These are phyloP conservation scores for Aspidiotus destructor DNA, from an alignment of 2,888 invertebrate genomes.

Conservation along the genomic window DNA sequence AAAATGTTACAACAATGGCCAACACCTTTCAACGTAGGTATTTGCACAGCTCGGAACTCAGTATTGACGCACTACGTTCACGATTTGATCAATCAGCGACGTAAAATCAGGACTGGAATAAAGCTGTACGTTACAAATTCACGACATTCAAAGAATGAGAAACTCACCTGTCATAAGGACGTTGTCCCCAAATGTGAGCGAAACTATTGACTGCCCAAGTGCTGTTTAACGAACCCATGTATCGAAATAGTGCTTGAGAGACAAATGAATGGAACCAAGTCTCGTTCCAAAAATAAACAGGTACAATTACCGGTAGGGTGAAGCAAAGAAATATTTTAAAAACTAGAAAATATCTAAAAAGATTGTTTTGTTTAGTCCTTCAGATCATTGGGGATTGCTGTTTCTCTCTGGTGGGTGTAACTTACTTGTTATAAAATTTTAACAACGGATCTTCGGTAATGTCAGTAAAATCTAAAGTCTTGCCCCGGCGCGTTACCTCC, in stretches of 20 bases:
- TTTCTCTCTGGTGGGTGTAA: too few relatives aligned
- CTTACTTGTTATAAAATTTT: constrained; percentile 65
- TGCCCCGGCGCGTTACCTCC: constrained; percentile 66
- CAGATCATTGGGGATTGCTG: too few relatives aligned
- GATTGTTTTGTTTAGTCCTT: background rate
- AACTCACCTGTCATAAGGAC: constrained; percentile 61
- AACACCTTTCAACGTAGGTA: too few relatives aligned
- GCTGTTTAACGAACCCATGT: constrained; percentile 62
- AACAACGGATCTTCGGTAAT: constrained; percentile 65
- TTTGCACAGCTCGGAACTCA: too few relatives aligned
- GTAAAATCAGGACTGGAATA: too few relatives aligned
- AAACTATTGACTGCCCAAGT: constrained; percentile 88
- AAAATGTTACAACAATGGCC: too few relatives aligned
- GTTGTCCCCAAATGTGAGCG: constrained; percentile 67
- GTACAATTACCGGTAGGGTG: constrained; percentile 49
- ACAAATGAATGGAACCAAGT: constrained; percentile 44
- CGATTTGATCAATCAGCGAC: too few relatives aligned
- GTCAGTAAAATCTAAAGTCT: constrained; percentile 72
- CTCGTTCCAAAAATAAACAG: constrained; percentile 51
- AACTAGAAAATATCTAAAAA: constrained; percentile 45
- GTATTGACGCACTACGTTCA: too few relatives aligned
- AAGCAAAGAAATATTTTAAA: constrained; percentile 50
- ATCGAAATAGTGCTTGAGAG: constrained; percentile 54
- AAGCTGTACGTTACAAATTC: too few relatives aligned
- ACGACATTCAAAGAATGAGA: too few relatives aligned